Base-by-base conservation (phyloP, 2,888 invertebrate genomes). In the Drepana falcataria region DNA sequence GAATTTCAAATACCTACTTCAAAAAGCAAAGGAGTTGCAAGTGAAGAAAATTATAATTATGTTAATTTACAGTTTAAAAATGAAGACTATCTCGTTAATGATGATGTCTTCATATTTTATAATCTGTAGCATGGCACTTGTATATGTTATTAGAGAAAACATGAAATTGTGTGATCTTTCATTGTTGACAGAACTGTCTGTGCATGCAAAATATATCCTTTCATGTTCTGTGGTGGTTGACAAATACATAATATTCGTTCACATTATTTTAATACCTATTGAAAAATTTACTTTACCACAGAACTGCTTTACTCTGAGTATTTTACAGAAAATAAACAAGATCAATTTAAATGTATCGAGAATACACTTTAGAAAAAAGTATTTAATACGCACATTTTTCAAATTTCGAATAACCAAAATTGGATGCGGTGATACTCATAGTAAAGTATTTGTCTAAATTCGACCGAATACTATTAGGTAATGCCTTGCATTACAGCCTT, bases 401-500 rank as follows among this genome's bases (percentile, higher is more conserved):
- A 9, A 6, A 9, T 44, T 44, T 44, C 44, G 44, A 9, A 44
- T 9, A 9, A 6, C 6, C 1, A 4, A 6, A 44, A 9, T 2
- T 37, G 37, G 3, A 2, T 44, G 3, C 1, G 33, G 35, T 40
- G 37, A 35, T 69, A 72, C 73, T 76, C 71, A 68, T 68, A 71
- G 73, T 69, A 58, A 48, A 56, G 62, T 64, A 48, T 49, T 55
- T 54, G 59, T 61, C 61, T 64, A 64, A 62, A 62, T 63, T 64
- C 64, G 67, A 71, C 69, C 77, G 76, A 83, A 77, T 77, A 83
- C 76, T 76, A 78, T 77, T 73, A 77, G 71, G 90, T 87, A 87
- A 89, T 90, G 87, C 83, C 55, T 55, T 59, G 82, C 85, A 88
- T 91, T 88, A 82, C 91, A 92, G 93, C 94, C 94, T 94, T 94